Base-by-base conservation (phyloP, 2,797 vertebrate species). In the Morus bassanus region DNA sequence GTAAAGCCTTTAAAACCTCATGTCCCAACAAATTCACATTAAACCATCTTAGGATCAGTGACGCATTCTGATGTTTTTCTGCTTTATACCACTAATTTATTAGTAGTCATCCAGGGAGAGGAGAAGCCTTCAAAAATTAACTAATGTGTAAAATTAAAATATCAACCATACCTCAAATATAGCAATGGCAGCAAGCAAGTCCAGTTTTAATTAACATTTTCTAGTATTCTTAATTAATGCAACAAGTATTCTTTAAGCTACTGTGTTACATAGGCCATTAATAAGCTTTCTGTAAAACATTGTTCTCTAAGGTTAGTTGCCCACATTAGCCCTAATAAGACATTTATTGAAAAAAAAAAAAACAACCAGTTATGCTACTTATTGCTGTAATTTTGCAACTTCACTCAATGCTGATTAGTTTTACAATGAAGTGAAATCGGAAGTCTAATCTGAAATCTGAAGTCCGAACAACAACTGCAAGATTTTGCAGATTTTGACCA, bases 271-370 rank as follows among this genome's bases (percentile, higher is more conserved):
- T 0, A 95, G 43, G 51, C 70, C 79, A 94, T 91, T 94, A 95
- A 91, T 68, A 96, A 97, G 88, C 72, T 96, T 85, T 96, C 89
- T 86, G 39, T 92, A 85, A 83, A 95, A 89, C 69, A 94, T 86
- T 94, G 86, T 89, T 96, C 92, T 96, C 96, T 88, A 96, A 96
- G 87, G 93, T 92, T 90, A 97, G 92, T 85, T 96, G 96, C 96
- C 96, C 91, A 95, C 93, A 95, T 91, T 93, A 96, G 88, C 78
- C 74, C 77, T 60, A 96, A 74, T 50, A 95, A 94, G 84, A 61
- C 48, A 70, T 60, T 72, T 85, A 75, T 54, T 75, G 27, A 11
- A 48, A 73, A 48, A 73, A 70, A 67, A 28, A 51, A 53, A n/a
- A n/a, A n/a, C n/a, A n/a, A n/a, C n/a, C 30, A 46, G 19, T 54